A percentile compares a stretch with the other conserved stretches of the same genome.
phyloP scores from a whole-genome alignment of 2,113 vertebrate genomes.

The Trematomus loennbergii region DNA sequence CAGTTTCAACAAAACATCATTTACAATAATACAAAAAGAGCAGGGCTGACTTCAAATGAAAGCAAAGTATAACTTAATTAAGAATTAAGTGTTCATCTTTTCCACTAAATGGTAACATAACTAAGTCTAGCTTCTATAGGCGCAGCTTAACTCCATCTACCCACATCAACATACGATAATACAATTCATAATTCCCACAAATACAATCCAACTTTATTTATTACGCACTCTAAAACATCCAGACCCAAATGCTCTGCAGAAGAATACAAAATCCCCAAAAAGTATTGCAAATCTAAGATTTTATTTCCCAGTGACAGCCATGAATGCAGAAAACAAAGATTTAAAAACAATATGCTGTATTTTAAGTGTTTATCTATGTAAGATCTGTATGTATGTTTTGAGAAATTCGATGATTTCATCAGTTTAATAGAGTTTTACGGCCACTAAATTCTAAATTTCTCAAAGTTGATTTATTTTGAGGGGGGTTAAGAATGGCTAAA shows the following conservation, averaged over 20 bases:
- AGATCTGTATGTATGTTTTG: too few relatives aligned
- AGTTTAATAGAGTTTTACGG: background rate
- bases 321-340: background rate
- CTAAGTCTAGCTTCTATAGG: background rate
- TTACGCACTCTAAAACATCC: too few relatives aligned
- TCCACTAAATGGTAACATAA: background rate
- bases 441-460: background rate
- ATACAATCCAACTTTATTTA: too few relatives aligned
- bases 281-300: background rate
- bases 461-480: background rate
- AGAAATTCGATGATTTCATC: background rate
- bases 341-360: background rate
- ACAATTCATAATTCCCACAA: background rate
- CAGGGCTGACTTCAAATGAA: background rate
- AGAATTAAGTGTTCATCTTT: too few relatives aligned
- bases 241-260: too few relatives aligned
- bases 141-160: background rate
- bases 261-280: too few relatives aligned
- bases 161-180: background rate
- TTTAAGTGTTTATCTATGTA: background rate
- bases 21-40: background rate
- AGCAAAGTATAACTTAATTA: background rate
- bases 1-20: background rate
- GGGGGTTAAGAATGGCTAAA: background rate
- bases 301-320: background rate